Evolutionary conservation across 2,113 vertebrate genomes (phyloP).

Genomic region (Catagonus wagneri): DNA sequence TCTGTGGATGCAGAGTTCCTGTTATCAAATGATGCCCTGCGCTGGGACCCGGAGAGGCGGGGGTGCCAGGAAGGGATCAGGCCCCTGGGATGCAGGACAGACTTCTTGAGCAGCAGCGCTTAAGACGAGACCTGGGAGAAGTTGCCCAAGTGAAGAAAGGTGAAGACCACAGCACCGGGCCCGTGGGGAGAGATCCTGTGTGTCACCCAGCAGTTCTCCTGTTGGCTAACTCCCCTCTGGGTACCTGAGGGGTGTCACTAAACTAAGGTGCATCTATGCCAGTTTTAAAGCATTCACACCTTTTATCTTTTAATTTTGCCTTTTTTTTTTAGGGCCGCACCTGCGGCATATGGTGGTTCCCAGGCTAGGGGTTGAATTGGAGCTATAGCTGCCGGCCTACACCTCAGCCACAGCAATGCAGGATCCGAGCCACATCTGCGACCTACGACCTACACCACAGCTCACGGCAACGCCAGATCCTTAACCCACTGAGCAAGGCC

Average conservation of each 20-base stretch:
- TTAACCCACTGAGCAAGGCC: too few species aligned
- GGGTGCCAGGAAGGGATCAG: neutral
- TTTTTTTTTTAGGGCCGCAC: too few species aligned
- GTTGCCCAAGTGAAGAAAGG: neutral
- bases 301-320: too few species aligned
- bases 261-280: neutral
- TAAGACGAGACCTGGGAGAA: neutral
- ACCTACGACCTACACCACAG: too few species aligned
- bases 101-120: neutral
- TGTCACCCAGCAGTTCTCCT: neutral
- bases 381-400: too few species aligned
- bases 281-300: neutral
- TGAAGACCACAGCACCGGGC: fast-evolving
- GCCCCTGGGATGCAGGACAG: neutral
- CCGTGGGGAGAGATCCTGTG: fast-evolving
- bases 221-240: neutral
- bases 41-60: fast-evolving
- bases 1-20: neutral
- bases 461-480: too few species aligned
- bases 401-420: too few species aligned
- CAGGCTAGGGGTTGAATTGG: too few species aligned
- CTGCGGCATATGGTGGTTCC: too few species aligned
- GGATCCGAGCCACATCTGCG: too few species aligned
- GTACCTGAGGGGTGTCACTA: neutral
- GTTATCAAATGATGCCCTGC: neutral